phyloP scores from a whole-genome alignment of 2,113 vertebrate genomes.

The Grantiella picta region DNA sequence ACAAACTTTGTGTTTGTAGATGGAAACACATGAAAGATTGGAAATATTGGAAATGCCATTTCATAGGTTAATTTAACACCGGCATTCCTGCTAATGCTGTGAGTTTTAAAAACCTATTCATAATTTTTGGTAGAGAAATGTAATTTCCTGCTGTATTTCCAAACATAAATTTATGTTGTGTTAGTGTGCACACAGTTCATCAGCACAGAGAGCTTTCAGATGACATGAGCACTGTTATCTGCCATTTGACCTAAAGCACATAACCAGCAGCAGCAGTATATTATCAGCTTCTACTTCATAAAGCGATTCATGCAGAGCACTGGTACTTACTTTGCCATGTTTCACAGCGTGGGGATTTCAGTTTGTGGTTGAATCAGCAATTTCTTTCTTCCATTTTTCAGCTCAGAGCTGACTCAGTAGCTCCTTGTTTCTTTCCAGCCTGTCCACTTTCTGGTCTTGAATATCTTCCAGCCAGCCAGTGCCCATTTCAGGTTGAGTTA shows the following conservation, averaged over 20 bases:
- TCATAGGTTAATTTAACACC: neutral
- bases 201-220: neutral
- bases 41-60: neutral
- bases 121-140: neutral
- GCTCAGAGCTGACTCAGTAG: neutral
- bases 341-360: neutral
- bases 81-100: neutral
- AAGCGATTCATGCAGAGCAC: neutral
- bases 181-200: neutral
- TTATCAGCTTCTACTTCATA: neutral
- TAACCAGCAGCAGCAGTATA: neutral
- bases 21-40: neutral
- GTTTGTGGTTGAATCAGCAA: neutral
- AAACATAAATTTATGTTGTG: neutral
- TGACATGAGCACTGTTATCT: neutral
- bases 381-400: neutral
- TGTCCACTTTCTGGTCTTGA: neutral
- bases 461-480: rapidly evolving
- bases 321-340: neutral
- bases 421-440: neutral
- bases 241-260: neutral
- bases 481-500: neutral
- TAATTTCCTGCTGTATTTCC: neutral
- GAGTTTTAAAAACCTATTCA: neutral
- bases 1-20: neutral